Evolutionary conservation across 1,140 invertebrate genomes (phyloP), one percentile per base, ranked within the genome.

Genomic region (Condylostylus longicornis): DNA sequence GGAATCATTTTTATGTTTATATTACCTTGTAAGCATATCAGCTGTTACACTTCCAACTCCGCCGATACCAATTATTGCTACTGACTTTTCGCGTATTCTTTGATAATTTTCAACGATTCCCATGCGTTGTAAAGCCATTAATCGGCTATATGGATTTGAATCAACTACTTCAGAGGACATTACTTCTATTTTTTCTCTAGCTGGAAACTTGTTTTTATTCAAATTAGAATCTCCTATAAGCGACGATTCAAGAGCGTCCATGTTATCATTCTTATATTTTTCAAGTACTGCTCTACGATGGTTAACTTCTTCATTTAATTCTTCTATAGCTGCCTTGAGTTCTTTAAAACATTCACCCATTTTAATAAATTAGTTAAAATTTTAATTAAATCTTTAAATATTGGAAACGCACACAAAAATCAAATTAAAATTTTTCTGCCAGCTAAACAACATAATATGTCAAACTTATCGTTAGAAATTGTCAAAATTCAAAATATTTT

Each of bases 41-140:
- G 96, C 94, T 8, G 96, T 93, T 3, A 99, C 96, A 69, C 89
- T 95, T 13, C 96, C 96, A 38, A 99, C 94, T 35, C 96, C 96
- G 32, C 96, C 96, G 10, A 99, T 79, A n/a, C 96, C 96, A 18
- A 99, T 90, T 33, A 99, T 76, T 18, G 86, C 88, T 7, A 99
- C 83, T 7, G 90, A 76, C 57, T 79, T 79, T 22, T 86, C 74
- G 38, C 94, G 69, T 46, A 99, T 99, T 51, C 78, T 77, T 67
- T 98, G 93, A 68, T 99, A 99, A 61, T 99, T 90, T 43, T 97
- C 73, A 3, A 99, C 95, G 50, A 99, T 97, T 28, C 95, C 95
- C 96, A 99, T 99, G 46, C 90, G 67, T 59, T 99, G 93, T 31
- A 99, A 64, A 1, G 94, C 95, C 93, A 99, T 98, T 3, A 99